These are phyloP conservation scores for Coremacera marginata DNA, from an alignment of 2,888 invertebrate species.

Conservation along the genomic window DNA sequence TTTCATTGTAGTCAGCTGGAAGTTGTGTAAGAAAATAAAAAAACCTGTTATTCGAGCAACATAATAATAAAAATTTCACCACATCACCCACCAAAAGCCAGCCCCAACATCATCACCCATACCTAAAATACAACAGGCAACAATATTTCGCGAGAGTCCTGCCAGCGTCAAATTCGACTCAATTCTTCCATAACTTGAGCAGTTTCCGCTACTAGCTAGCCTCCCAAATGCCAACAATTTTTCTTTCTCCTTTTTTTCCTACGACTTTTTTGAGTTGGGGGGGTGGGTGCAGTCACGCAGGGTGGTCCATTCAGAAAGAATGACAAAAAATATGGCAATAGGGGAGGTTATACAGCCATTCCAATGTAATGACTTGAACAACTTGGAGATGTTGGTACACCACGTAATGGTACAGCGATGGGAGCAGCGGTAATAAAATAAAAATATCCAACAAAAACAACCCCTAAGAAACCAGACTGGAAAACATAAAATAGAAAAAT, in stretches of 20 bases:
- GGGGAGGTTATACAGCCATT: conserved; percentile 8
- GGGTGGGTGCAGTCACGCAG: not conserved
- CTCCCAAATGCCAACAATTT: not conserved
- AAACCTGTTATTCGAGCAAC: not conserved
- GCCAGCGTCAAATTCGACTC: conserved; percentile 20
- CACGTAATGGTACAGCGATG: conserved; percentile 6
- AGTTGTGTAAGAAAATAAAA: not conserved
- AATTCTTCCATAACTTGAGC: conserved; percentile 8
- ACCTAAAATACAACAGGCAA: not conserved
- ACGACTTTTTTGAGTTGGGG: not conserved
- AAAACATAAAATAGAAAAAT: not conserved
- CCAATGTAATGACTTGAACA: not conserved
- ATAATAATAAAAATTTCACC: conserved; percentile 11
- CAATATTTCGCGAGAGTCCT: not conserved
- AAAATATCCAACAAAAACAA: conserved; percentile 4
- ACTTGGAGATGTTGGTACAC: conserved; percentile 13
- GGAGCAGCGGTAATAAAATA: conserved; percentile 1
- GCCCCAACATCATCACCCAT: not conserved
- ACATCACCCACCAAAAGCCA: not conserved
- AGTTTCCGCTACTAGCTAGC: not conserved
- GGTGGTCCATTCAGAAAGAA: conserved; percentile 13
- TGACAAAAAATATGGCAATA: not conserved
- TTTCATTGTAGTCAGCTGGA: not conserved
- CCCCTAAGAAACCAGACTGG: conserved; percentile 19
- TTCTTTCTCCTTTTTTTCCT: not conserved